Evolutionary conservation across 2,888 invertebrate genomes (phyloP), one percentile per base, ranked within the genome.

Genomic region (Apamea crenata): DNA sequence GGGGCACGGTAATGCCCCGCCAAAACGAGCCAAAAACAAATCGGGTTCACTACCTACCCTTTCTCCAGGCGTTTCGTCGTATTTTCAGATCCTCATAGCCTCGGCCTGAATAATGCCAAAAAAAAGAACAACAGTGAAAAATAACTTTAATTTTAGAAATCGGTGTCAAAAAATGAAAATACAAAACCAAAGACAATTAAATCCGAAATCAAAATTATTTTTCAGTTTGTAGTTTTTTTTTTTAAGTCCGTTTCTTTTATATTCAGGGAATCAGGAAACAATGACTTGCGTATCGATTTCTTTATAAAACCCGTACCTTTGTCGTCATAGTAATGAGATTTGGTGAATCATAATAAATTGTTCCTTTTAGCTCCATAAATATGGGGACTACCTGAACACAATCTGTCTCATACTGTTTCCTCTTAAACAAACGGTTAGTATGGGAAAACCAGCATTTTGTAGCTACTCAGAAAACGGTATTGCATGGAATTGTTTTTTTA

Each of bases 351-450:
- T n/a, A 47, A 7, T 44, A 29, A 79, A 77, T 70, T 66, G 14
- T 59, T 61, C 29, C 36, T 59, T 61, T 36, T 21, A 56, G 16
- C 32, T 67, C 69, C 59, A 53, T 36, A 81, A 50, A 5, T 65
- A 67, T 25, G 89, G 87, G 85, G 85, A 89, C 77, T 85, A 82
- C 85, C 87, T 69, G 65, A 40, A 12, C 40, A 21, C 56, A 72
- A 65, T 67, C 59, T 66, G 73, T 73, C 59, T 77, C 75, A 78
- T 56, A 7, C 50, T 4, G 47, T 88, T 87, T 87, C 89, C 87
- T 86, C 66, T 66, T 84, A 88, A 12, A 59, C 25, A 18, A 65
- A 73, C 44, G 25, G 63, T 36, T 14, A 63, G 2, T 47, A 56
- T n/a, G 79, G 88, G 71, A 81, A 87, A 83, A 67, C 80, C 87